Evolutionary conservation across 2,888 invertebrate species (phyloP), one percentile per base, ranked within the genome.

Genomic region (Limulus polyphemus): DNA sequence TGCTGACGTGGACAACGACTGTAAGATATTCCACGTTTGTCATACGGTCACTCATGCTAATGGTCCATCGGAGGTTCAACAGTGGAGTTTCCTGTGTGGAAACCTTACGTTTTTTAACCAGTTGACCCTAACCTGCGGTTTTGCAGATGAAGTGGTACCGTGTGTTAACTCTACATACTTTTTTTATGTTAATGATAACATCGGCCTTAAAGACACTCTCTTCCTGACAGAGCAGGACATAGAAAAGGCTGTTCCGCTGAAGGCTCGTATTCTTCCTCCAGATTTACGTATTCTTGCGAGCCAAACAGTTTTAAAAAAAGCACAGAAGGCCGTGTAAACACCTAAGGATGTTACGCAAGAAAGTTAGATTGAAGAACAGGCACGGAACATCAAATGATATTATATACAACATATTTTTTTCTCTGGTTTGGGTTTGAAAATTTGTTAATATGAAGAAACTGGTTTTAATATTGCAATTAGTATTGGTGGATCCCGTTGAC

Each of bases 101-200:
- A 67, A 67, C 52, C 67, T 66, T 49, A 67, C 67, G 12, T 54
- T 67, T 11, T 67, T 67, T 64, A 65, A 67, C 57, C 67, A 67
- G 48, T 55, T 66, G 2, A 62, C 65, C 13, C 51, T 66, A 16
- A 67, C 67, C 5, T 67, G 67, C 51, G 60, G 65, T 14, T 58
- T 61, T 47, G 64, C 64, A 1, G 62, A 67, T 54, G 65, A 67
- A 14, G 59, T 65, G n/a, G 56, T 67, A 16, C 65, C 67, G 4
- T 67, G 67, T 32, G 49, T 55, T 11, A 62, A 64, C 13, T 60
- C 67, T 7, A 59, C 58, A 46, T 60, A 62, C 50, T 67, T 67
- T 59, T 66, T 67, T 52, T 67, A 62, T 56, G 57, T 66, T 55
- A 67, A 67, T 57, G 64, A 64, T n/a, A 66, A 66, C 47, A 60